Evolutionary conservation across 92 coral and sea anemone genomes (phyloP), one percentile per base, ranked within the genome.

Genomic region (Parazoanthus atlanticus): DNA sequence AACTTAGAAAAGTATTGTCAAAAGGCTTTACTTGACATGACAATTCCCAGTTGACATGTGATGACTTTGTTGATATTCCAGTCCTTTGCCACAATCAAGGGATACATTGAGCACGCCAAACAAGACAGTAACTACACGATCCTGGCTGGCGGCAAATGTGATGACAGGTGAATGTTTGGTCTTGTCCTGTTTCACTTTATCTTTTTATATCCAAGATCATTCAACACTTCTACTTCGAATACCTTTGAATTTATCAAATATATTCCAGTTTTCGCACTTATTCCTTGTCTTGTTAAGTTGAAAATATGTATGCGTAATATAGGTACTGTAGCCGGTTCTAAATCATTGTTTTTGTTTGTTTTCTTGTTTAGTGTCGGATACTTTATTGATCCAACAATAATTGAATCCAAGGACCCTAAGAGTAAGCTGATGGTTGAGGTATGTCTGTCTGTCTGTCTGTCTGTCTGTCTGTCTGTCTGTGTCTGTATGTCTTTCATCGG

Each of bases 391-490:
- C 99, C 99, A 25, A 97, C 99, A 9, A 93, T 97, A 31, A 92
- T 95, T 19, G 94, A 97, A 76, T 90, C 96, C 1, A 93, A 89
- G 78, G 92, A 97, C 61, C 98, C 98, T 12, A 85, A 89, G 47
- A 90, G 91, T 92, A 94, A 89, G 88, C 87, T 97, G 80, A 94
- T 97, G 98, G 88, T 88, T 4, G 99, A 97, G 99, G 99, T 97
- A 79, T 71, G 75, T 84, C 13, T 84, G n/a, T 43, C 23, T n/a
- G n/a, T 72, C 19, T 72, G 69, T 61, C 10, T 61, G 69, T 61
- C 28, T 61, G 69, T 56, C 25, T 16, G 65, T 56, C 65, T 56
- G 65, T 56, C 25, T 56, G 25, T 56, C 65, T 56, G 25, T 85
- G 43, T 71, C 33, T 36, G 64, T 54, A 9, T 69, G 40, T 69